Conservation (phyloP, 2,797 vertebrate species). For the Allobates femoralis region DNA sequence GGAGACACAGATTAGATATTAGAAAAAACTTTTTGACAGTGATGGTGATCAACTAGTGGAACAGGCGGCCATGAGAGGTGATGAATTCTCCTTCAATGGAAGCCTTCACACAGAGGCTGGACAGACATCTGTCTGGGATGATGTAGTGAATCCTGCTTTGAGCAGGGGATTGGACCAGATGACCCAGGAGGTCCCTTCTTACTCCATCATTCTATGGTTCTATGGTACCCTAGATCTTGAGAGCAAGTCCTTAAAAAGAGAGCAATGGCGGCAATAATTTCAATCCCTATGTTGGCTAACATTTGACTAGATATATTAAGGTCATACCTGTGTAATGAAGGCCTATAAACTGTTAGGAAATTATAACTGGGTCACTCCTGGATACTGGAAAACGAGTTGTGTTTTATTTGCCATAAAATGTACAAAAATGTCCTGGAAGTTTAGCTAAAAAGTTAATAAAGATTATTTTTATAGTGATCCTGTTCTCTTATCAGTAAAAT, state of each 20-base stretch:
- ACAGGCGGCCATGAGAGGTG: too few relatives aligned
- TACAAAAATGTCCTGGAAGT: neutral
- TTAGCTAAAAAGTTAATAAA: conserved; percentile 16
- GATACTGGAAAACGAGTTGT: neutral
- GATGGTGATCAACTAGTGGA: too few relatives aligned
- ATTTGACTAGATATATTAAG: neutral
- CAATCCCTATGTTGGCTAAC: neutral
- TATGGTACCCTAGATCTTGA: too few relatives aligned
- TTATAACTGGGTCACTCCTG: conserved; percentile 7
- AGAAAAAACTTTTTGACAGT: too few relatives aligned
- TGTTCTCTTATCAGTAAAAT: conserved; percentile 13
- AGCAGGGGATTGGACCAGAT: too few relatives aligned
- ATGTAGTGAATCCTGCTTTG: too few relatives aligned
- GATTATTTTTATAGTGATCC: neutral
- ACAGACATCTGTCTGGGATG: too few relatives aligned
- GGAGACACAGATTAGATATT: too few relatives aligned
- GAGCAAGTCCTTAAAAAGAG: neutral
- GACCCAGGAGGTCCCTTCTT: too few relatives aligned
- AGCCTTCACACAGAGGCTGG: too few relatives aligned
- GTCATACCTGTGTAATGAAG: neutral
- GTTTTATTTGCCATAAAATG: neutral
- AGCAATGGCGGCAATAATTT: neutral
- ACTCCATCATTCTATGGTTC: too few relatives aligned
- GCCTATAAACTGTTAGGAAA: conserved; percentile 1
- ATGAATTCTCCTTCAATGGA: too few relatives aligned